Percentiles rank a stretch among this genome's conserved stretches.
Conservation (phyloP, 1,140 invertebrate genomes). For the Cyphomyrmex costatus region DNA sequence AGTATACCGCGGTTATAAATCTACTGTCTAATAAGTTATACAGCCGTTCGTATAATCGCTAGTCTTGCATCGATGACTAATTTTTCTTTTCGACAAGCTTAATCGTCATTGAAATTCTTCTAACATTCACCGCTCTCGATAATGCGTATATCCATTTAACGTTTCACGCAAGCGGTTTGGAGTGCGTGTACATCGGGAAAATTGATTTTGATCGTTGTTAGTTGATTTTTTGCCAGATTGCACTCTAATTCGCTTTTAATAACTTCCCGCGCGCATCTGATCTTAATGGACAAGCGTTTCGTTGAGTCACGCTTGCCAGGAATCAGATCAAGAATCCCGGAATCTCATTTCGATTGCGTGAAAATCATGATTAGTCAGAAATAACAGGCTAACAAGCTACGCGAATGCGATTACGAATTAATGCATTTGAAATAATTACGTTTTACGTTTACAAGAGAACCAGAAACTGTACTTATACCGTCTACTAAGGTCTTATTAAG, state of each 20-base stretch:
- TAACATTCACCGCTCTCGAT: not conserved
- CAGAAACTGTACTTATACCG: too few species aligned
- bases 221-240: not conserved
- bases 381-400: slow-evolving; percentile 15
- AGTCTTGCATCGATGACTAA: not conserved
- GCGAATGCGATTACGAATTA: not conserved
- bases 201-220: slow-evolving; percentile 42
- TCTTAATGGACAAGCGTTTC: slow-evolving; percentile 15
- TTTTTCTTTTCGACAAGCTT: slow-evolving; percentile 3
- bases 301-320: slow-evolving; percentile 32
- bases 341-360: slow-evolving; percentile 19
- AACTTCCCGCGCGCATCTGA: slow-evolving; percentile 13
- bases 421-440: slow-evolving; percentile 21
- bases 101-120: slow-evolving; percentile 15
- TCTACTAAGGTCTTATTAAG: too few species aligned
- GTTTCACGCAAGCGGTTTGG: slow-evolving; percentile 10
- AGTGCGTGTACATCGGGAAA: not conserved
- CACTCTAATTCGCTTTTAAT: slow-evolving; percentile 57
- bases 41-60: not conserved
- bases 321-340: slow-evolving; percentile 30
- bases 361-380: slow-evolving; percentile 23
- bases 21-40: slow-evolving; percentile 7
- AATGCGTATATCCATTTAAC: slow-evolving; percentile 4
- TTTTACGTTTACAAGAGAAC: not conserved
- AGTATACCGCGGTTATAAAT: slow-evolving; percentile 10